Evolutionary conservation across 2,888 invertebrate genomes (phyloP), one percentile per base, ranked within the genome.

Genomic region (Drosophila basisetae): DNA sequence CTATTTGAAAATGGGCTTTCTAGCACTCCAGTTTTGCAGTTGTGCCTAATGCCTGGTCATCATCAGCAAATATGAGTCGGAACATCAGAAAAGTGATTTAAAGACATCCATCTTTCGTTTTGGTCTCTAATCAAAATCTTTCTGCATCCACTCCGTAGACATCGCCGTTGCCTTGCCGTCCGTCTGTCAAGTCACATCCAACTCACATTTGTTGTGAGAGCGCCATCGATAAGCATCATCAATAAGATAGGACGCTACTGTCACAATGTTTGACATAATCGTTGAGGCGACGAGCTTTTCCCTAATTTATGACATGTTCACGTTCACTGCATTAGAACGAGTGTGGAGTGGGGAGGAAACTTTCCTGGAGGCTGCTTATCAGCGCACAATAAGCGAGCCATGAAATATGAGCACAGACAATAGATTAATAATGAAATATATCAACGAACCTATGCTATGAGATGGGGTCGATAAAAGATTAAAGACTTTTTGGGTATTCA

Each of bases 231-330:
- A 81, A 54, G 78, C 78, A 80, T 63, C 82, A 83, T 84, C 89
- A 83, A 84, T 84, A 83, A 82, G 79, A 73, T 81, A 59, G 65
- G 66, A 63, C 64, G 63, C 73, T 59, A 50, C 75, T 88, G 83
- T 82, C 83, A 72, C 56, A 84, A 76, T 77, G 75, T 82, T 81
- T 88, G 90, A 87, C 89, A 89, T 80, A 80, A 76, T 78, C 87
- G 77, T 86, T 78, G 78, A 78, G 70, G 82, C 77, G 75, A 28
- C 68, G 55, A 68, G 73, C 69, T 79, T 75, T 74, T 60, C 78
- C 82, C 80, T 87, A 87, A 89, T 89, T 85, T 85, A 85, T 89
- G 90, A 80, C 85, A 82, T 89, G 90, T 78, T 83, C 84, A 87
- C 76, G 59, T 65, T 69, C 69, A 70, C 63, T 69, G 64, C 83